Conservation (phyloP, 2,113 vertebrate species). For the Muntiacus reevesi region DNA sequence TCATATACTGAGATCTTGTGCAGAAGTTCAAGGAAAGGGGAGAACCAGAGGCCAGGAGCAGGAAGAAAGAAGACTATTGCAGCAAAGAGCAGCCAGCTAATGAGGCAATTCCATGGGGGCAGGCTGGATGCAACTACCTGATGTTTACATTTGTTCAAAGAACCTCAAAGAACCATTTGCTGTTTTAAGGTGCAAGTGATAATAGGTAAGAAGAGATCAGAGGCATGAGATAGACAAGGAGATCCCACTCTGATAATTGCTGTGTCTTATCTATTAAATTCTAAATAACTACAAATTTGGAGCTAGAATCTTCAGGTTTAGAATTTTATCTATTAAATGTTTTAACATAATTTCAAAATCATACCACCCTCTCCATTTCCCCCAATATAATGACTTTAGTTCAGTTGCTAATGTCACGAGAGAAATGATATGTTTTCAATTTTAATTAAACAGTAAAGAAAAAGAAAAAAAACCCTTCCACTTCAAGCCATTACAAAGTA, state of each 20-base stretch:
- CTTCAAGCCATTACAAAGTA: not conserved
- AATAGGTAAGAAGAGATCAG: not conserved
- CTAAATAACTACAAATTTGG: not conserved
- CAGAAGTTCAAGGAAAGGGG: not conserved
- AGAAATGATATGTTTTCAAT: not conserved
- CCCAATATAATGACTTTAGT: not conserved
- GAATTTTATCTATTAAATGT: not conserved
- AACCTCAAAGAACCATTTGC: not conserved
- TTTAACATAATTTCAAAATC: not conserved
- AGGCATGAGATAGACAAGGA: not conserved
- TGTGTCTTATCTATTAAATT: not conserved
- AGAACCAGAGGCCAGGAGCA: not conserved
- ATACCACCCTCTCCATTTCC: not conserved
- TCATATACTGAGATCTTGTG: not conserved
- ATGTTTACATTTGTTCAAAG: constrained; percentile 15
- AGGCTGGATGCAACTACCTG: not conserved
- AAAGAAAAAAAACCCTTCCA: not conserved
- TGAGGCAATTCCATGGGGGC: not conserved
- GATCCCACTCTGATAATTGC: not conserved
- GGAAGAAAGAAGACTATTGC: not conserved
- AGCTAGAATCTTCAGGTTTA: not conserved
- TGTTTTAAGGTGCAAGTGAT: constrained; percentile 10
- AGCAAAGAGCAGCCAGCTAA: not conserved
- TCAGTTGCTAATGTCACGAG: constrained; percentile 2
- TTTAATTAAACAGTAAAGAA: constrained; percentile 20